Conservation (phyloP, 2,888 invertebrate genomes). For the Phymatocera aterrima region DNA sequence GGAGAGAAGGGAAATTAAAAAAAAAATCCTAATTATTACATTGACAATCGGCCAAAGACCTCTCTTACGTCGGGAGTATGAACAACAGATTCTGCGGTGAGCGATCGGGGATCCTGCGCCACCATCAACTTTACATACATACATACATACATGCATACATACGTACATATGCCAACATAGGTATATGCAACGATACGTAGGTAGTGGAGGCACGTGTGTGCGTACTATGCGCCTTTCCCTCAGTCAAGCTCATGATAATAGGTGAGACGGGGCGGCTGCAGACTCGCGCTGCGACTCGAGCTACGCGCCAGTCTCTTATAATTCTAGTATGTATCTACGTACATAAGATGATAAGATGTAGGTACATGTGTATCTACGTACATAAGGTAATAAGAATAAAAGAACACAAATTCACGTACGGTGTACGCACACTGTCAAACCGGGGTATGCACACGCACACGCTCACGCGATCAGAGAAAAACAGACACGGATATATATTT, state of each 20-base stretch:
- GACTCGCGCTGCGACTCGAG: too few relatives aligned
- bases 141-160: background rate
- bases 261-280: too few relatives aligned
- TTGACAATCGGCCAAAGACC: conserved; percentile 71
- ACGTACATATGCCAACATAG: background rate
- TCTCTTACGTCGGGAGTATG: conserved; percentile 64
- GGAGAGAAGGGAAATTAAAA: background rate
- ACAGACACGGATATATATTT: background rate
- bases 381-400: background rate
- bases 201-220: too few relatives aligned
- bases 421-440: background rate
- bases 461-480: background rate
- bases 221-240: too few relatives aligned
- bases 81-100: conserved; percentile 43
- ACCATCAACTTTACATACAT: background rate
- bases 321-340: too few relatives aligned
- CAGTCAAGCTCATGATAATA: too few relatives aligned
- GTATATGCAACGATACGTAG: background rate
- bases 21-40: background rate
- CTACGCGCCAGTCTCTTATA: too few relatives aligned
- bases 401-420: background rate
- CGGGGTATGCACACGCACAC: background rate
- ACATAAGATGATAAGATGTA: background rate
- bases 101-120: background rate
- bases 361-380: background rate